Evolutionary conservation across 2,113 vertebrate genomes (phyloP).

Genomic region (Lampris megalopsis): DNA sequence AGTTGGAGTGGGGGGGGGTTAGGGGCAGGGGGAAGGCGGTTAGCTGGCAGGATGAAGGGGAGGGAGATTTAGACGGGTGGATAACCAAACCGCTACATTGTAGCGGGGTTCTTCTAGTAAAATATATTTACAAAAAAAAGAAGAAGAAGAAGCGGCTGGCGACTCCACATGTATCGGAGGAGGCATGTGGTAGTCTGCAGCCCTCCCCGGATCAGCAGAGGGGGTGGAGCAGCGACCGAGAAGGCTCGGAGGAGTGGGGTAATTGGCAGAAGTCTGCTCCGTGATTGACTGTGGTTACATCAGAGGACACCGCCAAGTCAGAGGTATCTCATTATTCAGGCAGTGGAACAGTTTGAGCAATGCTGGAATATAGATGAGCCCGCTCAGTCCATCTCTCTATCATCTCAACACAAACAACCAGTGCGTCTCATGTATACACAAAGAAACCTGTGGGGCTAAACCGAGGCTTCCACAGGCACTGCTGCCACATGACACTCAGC

Average conservation of each 20-base stretch:
- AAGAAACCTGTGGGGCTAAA: constrained; percentile 2
- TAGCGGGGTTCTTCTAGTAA: too few species aligned
- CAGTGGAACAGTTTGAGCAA: constrained; percentile 26
- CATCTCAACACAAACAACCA: constrained; percentile 5
- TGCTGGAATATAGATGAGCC: constrained; percentile 48
- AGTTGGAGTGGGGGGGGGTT: too few species aligned
- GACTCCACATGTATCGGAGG: too few species aligned
- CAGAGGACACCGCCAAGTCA: constrained; percentile 46
- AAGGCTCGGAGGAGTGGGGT: background rate
- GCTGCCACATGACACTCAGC: constrained; percentile 8
- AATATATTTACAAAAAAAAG: too few species aligned
- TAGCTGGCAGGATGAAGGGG: too few species aligned
- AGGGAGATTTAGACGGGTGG: too few species aligned
- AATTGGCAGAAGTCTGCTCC: constrained; percentile 42
- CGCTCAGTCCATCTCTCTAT: background rate
- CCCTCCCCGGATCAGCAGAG: too few species aligned
- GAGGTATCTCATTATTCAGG: constrained; percentile 51
- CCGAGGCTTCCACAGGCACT: background rate
- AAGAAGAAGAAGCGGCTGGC: too few species aligned
- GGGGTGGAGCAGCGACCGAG: too few species aligned
- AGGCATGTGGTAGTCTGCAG: too few species aligned
- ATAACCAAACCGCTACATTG: too few species aligned
- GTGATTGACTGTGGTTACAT: constrained; percentile 21
- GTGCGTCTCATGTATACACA: background rate
- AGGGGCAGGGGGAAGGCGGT: too few species aligned